Conservation (phyloP, 2,113 vertebrate genomes). For the Haliaeetus leucogaster region DNA sequence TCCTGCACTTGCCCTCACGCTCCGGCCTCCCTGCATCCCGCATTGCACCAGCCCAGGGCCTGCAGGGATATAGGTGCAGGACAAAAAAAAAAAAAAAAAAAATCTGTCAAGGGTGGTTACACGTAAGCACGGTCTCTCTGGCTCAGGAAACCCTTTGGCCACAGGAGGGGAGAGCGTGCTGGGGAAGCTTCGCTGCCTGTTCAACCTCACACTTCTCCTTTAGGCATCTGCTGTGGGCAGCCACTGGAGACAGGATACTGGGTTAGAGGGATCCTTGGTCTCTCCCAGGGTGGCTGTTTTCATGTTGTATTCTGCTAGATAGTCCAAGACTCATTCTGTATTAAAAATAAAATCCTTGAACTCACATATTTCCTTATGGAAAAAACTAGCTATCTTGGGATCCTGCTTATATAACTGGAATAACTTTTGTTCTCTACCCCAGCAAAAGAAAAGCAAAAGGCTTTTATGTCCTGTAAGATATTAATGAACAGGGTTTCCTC, state of each 20-base stretch:
- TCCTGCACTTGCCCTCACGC: background rate
- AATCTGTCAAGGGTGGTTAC: background rate
- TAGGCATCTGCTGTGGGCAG: background rate
- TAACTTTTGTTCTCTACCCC: background rate
- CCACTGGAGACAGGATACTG: background rate
- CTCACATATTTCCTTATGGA: background rate
- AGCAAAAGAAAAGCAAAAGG: conserved; percentile 18
- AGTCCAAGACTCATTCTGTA: background rate
- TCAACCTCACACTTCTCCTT: background rate
- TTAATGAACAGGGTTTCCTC: conserved; percentile 31
- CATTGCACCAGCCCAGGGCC: background rate
- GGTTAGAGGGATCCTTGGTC: background rate
- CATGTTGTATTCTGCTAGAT: background rate
- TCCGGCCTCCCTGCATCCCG: background rate
- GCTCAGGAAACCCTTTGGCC: background rate
- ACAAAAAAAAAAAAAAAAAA: background rate
- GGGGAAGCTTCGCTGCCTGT: background rate
- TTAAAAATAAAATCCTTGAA: conserved; percentile 16
- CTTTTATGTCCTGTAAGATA: background rate
- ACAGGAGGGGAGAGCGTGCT: rapidly evolving
- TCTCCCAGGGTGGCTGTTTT: background rate
- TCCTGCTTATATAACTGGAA: conserved; percentile 15
- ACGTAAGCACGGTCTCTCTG: background rate
- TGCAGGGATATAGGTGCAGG: background rate
- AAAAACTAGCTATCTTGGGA: conserved; percentile 21